Conservation (phyloP, 2,797 vertebrate genomes). For the Hemibagrus guttatus region DNA sequence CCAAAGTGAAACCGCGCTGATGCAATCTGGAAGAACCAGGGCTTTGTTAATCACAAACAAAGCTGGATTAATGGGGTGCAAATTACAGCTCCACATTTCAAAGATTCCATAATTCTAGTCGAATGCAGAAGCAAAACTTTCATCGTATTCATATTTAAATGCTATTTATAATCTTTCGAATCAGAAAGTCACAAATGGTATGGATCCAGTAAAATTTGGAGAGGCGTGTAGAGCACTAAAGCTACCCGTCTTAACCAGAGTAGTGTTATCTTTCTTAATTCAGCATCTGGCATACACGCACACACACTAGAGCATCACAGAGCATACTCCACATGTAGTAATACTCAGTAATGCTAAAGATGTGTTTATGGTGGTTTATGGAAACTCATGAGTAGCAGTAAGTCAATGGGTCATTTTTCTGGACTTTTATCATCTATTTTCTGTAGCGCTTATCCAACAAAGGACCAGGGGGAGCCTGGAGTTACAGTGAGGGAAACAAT, state of each 20-base stretch:
- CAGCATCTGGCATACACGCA: not conserved
- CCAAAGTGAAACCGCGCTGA: conserved; percentile 25
- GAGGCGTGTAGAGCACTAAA: not conserved
- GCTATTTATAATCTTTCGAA: not conserved
- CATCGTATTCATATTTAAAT: not conserved
- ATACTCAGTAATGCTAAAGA: not conserved
- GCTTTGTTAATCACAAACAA: conserved; percentile 31
- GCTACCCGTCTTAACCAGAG: not conserved
- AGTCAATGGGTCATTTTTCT: not conserved
- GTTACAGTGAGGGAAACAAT: no score
- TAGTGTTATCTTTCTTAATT: not conserved
- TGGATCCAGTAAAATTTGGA: conserved; percentile 11
- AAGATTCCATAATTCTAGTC: conserved; percentile 8
- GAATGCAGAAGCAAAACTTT: conserved; percentile 21
- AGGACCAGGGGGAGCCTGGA: no score
- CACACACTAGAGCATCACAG: not conserved
- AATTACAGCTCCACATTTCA: conserved; percentile 10
- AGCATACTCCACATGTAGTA: not conserved
- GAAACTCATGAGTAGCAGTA: conserved; percentile 12
- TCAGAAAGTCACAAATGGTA: not conserved
- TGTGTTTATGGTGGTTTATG: conserved; percentile 5
- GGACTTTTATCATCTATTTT: not conserved
- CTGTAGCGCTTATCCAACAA: no score
- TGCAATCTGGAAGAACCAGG: conserved; percentile 36
- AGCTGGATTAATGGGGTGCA: conserved; percentile 40